Conservation (phyloP, 2,797 vertebrate species). For the Muscicapa striata region DNA sequence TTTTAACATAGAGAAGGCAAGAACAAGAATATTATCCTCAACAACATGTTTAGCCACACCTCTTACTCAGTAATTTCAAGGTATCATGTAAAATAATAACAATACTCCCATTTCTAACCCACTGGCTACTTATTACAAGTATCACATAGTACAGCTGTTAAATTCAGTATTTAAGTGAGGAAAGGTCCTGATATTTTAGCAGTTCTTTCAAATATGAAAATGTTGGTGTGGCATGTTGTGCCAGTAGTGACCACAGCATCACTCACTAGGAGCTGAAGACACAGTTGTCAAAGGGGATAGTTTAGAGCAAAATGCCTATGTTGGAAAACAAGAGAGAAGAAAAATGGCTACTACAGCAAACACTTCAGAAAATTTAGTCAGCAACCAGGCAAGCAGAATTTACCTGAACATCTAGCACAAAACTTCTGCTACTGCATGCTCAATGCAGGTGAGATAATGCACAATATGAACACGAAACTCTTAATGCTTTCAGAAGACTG, state of each 20-base stretch:
- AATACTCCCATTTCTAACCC: background rate
- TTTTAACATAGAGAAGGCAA: background rate
- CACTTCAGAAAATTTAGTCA: background rate
- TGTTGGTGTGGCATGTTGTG: background rate
- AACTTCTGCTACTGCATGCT: background rate
- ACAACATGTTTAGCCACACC: background rate
- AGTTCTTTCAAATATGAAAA: background rate
- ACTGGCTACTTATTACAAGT: background rate
- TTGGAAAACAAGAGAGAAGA: background rate
- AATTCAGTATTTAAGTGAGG: background rate
- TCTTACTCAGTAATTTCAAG: background rate
- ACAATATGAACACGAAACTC: background rate
- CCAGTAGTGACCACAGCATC: background rate
- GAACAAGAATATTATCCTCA: background rate
- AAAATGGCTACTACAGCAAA: background rate
- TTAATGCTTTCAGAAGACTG: background rate
- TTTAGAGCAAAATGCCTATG: background rate
- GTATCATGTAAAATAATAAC: background rate
- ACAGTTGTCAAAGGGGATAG: background rate
- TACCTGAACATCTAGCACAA: background rate
- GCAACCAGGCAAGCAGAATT: background rate
- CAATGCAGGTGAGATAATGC: background rate
- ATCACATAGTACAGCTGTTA: background rate
- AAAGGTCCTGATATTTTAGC: background rate
- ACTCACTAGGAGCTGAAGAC: background rate